Conservation (phyloP, 2,888 invertebrate species). For the Andricus quercusramuli region DNA sequence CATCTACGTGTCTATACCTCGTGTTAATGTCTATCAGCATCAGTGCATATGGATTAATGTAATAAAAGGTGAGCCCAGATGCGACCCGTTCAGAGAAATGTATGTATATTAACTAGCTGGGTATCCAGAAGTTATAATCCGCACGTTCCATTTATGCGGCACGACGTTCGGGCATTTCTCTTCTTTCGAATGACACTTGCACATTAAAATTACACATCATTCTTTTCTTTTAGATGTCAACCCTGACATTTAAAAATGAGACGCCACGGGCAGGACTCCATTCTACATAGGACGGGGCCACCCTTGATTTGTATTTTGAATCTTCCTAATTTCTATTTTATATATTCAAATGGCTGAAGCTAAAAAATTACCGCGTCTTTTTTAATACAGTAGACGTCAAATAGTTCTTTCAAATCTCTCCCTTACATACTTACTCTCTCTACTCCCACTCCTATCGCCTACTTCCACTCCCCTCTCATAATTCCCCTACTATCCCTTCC, state of each 20-base stretch:
- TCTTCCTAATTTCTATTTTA: background rate
- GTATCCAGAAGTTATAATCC: constrained; percentile 8
- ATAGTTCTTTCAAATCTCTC: too few relatives aligned
- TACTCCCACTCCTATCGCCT: too few relatives aligned
- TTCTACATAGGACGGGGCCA: background rate
- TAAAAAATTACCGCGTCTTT: too few relatives aligned
- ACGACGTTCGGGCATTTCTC: constrained; percentile 4
- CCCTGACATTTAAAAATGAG: constrained; percentile 10
- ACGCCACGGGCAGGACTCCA: background rate
- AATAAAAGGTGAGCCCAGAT: constrained; percentile 35
- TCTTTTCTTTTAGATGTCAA: constrained; percentile 12
- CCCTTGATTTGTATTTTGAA: background rate
- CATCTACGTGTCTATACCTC: background rate
- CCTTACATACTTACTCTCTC: too few relatives aligned
- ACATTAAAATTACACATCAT: background rate
- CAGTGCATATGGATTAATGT: constrained; percentile 32
- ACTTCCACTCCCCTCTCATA: too few relatives aligned
- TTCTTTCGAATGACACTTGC: background rate
- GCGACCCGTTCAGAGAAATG: background rate
- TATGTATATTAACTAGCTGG: background rate
- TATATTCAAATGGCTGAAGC: background rate
- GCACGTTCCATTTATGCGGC: background rate
- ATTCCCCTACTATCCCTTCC: too few relatives aligned
- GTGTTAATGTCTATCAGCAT: constrained; percentile 27
- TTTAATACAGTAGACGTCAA: too few relatives aligned